Evolutionary conservation across 2,797 vertebrate genomes (phyloP).

Genomic region (Chelmon rostratus): DNA sequence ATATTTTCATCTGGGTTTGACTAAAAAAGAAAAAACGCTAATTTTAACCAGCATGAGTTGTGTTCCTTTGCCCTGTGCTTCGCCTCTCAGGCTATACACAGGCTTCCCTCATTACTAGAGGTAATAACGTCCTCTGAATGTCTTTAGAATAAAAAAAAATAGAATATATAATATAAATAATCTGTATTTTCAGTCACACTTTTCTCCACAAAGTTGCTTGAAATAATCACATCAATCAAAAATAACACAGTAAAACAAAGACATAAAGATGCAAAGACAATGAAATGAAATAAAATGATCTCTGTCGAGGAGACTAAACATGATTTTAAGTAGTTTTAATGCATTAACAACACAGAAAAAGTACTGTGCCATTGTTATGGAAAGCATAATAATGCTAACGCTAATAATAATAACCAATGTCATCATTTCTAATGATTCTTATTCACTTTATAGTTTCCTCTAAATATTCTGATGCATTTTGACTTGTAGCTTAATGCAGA

Average conservation of each 20-base stretch:
- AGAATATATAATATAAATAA: too few species aligned
- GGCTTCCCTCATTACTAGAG: not conserved
- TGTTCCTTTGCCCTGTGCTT: not conserved
- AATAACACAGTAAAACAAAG: too few species aligned
- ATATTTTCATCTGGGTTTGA: not conserved
- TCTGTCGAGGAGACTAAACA: not conserved
- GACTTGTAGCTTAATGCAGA: conserved; percentile 6
- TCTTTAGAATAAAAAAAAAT: too few species aligned
- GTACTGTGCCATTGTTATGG: not conserved
- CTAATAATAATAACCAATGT: not conserved
- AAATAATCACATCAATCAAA: too few species aligned
- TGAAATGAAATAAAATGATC: not conserved
- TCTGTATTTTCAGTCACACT: too few species aligned
- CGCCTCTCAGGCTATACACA: not conserved
- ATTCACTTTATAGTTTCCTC: not conserved
- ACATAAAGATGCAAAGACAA: not conserved
- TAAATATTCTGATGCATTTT: not conserved
- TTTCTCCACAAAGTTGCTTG: too few species aligned
- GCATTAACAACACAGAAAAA: not conserved
- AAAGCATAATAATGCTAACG: not conserved
- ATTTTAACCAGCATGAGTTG: not conserved
- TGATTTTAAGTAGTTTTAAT: not conserved
- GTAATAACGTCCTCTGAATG: too few species aligned
- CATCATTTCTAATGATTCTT: not conserved
- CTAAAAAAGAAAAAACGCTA: too few species aligned